Conservation (phyloP, 2,113 vertebrate genomes). For the Cygnus buccinator region DNA sequence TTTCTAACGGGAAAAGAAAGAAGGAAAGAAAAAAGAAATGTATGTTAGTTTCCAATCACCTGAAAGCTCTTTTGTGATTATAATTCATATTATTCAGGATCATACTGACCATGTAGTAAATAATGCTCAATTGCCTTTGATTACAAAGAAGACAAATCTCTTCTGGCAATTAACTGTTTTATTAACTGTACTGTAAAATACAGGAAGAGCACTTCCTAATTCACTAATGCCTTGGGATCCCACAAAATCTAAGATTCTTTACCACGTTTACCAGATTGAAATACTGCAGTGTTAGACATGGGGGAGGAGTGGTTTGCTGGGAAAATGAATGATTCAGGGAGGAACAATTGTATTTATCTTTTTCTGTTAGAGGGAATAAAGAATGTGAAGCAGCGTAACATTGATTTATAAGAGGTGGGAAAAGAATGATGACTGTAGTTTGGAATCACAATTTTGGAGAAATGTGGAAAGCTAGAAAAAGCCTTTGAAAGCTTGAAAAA, state of each 20-base stretch:
- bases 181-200: background rate
- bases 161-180: slow-evolving; percentile 6
- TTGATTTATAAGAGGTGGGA: background rate
- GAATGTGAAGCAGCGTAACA: background rate
- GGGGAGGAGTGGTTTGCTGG: background rate
- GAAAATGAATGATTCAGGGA: background rate
- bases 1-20: background rate
- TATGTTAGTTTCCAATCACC: slow-evolving; percentile 15
- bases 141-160: slow-evolving; percentile 9
- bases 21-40: no score
- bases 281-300: background rate
- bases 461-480: background rate
- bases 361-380: background rate
- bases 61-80: slow-evolving; percentile 31
- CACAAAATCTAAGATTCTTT: background rate
- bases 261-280: slow-evolving; percentile 1
- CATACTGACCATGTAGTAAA: slow-evolving; percentile 38
- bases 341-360: background rate
- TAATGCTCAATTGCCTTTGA: slow-evolving; percentile 30
- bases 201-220: background rate
- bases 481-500: background rate
- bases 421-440: background rate
- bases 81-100: slow-evolving; percentile 18
- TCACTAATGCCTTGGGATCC: background rate
- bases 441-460: background rate